Conservation (phyloP, 2,888 invertebrate genomes). For the Petrophora chlorosata region DNA sequence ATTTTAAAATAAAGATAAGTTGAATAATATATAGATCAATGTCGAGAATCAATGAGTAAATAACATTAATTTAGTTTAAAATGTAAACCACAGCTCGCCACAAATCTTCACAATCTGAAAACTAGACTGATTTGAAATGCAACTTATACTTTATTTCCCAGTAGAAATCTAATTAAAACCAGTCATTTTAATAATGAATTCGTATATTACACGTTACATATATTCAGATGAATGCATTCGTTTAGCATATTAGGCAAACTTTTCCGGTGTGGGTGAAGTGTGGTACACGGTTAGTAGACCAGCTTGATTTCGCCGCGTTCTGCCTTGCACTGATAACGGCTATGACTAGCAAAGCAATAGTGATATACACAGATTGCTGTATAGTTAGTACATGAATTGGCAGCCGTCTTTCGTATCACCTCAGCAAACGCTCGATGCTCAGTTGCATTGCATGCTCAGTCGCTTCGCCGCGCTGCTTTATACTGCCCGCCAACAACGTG, state of each 20-base stretch:
- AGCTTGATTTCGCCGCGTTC: conserved; percentile 60
- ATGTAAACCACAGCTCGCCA: too few species aligned
- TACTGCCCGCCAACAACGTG: conserved; percentile 33
- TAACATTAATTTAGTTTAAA: too few species aligned
- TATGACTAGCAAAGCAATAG: conserved; percentile 41
- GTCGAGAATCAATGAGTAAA: too few species aligned
- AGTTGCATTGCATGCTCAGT: conserved; percentile 37
- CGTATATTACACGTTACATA: too few species aligned
- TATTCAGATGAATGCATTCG: conserved; percentile 2
- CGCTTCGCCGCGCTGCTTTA: conserved; percentile 49
- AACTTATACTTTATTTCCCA: too few species aligned
- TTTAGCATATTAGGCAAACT: neutral
- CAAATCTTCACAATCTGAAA: too few species aligned
- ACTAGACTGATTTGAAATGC: too few species aligned
- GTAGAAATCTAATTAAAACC: too few species aligned
- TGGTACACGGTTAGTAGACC: conserved; percentile 33
- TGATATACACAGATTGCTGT: conserved; percentile 6
- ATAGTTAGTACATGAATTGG: conserved; percentile 27
- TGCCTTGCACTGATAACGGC: conserved; percentile 72
- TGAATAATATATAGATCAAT: too few species aligned
- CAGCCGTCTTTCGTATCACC: conserved; percentile 31
- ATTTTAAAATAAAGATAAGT: too few species aligned
- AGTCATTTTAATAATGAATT: neutral
- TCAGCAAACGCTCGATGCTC: conserved; percentile 3
- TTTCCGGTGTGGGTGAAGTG: conserved; percentile 20